Evolutionary conservation across 2,113 vertebrate genomes (phyloP).

Genomic region (Carollia perspicillata): DNA sequence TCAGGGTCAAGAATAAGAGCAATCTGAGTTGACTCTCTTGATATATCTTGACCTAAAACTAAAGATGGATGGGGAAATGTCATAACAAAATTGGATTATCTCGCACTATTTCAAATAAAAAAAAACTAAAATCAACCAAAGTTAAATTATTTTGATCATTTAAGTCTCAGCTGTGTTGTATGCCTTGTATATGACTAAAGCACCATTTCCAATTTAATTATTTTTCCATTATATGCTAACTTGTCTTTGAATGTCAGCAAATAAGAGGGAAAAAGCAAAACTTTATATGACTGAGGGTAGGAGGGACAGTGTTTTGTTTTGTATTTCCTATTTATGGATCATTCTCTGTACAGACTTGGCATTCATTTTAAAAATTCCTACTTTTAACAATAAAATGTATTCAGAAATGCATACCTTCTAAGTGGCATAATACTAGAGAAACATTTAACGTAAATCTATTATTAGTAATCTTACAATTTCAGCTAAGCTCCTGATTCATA

Average conservation of each 20-base stretch:
- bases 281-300: not conserved
- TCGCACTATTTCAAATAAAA: constrained; percentile 37
- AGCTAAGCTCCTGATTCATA: not conserved
- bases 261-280: not conserved
- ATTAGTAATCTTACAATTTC: constrained; percentile 19
- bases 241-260: no score
- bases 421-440: not conserved
- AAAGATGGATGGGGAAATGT: not conserved
- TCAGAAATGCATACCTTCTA: not conserved
- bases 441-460: not conserved
- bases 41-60: not conserved
- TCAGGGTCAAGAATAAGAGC: constrained; percentile 33
- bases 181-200: not conserved
- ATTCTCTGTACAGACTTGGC: not conserved
- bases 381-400: not conserved
- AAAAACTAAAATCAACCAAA: constrained; percentile 38
- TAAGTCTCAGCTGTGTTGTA: not conserved
- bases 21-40: not conserved
- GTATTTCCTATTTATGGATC: not conserved
- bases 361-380: constrained; percentile 39
- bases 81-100: not conserved
- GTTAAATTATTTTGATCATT: not conserved
- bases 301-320: not conserved
- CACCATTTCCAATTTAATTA: constrained; percentile 25
- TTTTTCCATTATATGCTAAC: constrained; percentile 41